Evolutionary conservation across 2,113 vertebrate genomes (phyloP).

Genomic region (Eubucco bourcierii): DNA sequence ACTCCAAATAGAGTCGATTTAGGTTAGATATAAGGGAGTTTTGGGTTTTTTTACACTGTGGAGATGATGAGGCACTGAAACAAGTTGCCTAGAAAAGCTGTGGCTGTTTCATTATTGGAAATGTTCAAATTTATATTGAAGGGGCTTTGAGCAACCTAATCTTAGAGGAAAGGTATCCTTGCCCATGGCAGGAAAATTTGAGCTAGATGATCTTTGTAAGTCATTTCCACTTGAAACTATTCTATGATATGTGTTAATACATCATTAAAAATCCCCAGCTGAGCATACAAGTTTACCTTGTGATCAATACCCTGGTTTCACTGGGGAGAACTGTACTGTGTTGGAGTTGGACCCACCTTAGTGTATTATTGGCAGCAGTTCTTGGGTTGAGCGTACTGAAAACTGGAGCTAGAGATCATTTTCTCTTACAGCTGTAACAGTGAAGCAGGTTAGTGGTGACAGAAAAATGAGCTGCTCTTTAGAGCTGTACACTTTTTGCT

Average conservation of each 20-base stretch:
- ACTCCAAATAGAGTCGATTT: background rate
- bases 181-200: background rate
- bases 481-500: background rate
- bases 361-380: accelerated
- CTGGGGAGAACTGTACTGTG: accelerated
- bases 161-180: background rate
- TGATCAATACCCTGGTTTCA: background rate
- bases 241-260: background rate
- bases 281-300: background rate
- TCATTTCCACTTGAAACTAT: background rate
- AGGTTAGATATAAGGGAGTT: background rate
- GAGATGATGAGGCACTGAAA: background rate
- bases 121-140: background rate
- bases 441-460: background rate
- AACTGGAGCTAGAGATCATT: background rate
- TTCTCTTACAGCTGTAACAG: background rate
- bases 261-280: background rate
- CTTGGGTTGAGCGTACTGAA: background rate
- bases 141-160: background rate
- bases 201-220: background rate
- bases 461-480: background rate
- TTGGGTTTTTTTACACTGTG: background rate
- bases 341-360: background rate
- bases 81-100: background rate
- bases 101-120: background rate